Base-by-base conservation (phyloP, 2,113 vertebrate species). In the Vimba vimba region DNA sequence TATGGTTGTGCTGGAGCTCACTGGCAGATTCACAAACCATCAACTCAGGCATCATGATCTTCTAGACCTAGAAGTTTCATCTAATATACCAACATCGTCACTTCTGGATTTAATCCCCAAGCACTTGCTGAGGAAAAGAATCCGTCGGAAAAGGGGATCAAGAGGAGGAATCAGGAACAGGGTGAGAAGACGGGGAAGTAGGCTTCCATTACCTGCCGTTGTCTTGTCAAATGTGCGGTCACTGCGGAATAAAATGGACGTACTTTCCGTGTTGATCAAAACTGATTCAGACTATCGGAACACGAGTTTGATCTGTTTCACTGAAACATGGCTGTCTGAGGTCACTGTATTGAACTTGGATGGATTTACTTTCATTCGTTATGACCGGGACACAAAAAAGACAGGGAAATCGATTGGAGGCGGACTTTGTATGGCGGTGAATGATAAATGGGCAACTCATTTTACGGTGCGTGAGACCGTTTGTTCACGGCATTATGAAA, bases 381-480 rank as follows among this genome's bases (percentile, higher is more conserved):
- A 21, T 59, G 57, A 59, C 2, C 2, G 6, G 66, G 66, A 36
- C 15, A 33, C 15, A 4, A 27, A 7, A 8, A 69, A 86, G 10
- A 92, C 91, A 83, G n/a, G 59, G 25, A 78, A 76, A 43, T 57
- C 66, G 68, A 50, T 83, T 47, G 60, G 75, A 30, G 71, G 52
- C 6, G 36, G 68, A 6, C 79, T 81, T 19, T 36, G 30, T 17
- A 33, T 82, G 55, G 69, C 30, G 0, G 19, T 83, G 57, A 84
- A 85, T 47, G 45, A 88, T 25, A 55, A 76, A 75, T 66, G 83
- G 83, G 76, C 78, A 84, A 68, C 79, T 36, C 86, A 88, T 36
- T 77, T 81, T 57, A 82, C 47, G 33, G 57, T 60, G 23, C 8
- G 71, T 68, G 84, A 62, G 86, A 84, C 52, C 10, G 64, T 75